These are phyloP conservation scores for Phacellophora camtschatica DNA, from an alignment of 30 jellyfish, hydroid and myxozoan genomes.

Conservation along the genomic window DNA sequence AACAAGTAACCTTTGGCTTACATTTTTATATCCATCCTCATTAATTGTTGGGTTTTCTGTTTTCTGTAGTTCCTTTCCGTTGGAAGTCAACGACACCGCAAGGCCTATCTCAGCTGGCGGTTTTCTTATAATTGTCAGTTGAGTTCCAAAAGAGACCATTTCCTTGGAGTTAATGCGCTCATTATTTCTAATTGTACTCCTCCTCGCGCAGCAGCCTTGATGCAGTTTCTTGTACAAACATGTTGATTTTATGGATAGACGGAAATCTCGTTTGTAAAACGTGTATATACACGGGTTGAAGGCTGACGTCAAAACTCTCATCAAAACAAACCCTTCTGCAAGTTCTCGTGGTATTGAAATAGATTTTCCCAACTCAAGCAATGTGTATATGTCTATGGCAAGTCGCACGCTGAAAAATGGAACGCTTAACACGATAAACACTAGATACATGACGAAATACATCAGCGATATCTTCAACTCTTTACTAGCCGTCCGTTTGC, in stretches of 20 bases:
- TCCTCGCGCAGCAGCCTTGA: not conserved
- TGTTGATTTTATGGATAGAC: conserved; percentile 35
- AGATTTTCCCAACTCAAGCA: not conserved
- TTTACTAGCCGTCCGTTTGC: conserved; percentile 37
- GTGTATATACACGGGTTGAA: conserved; percentile 73
- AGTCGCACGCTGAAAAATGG: conserved; percentile 68
- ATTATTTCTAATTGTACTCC: conserved; percentile 12
- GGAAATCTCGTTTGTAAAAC: conserved; percentile 69
- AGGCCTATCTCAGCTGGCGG: conserved; percentile 27
- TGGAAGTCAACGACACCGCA: not conserved
- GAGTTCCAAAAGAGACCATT: conserved; percentile 43
- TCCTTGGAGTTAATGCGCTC: conserved; percentile 29
- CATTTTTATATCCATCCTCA: too few relatives aligned
- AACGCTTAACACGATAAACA: conserved; percentile 45
- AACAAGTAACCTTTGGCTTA: too few relatives aligned
- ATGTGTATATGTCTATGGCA: conserved; percentile 4
- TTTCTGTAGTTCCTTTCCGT: too few relatives aligned
- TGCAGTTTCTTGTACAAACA: not conserved
- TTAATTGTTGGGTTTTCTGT: too few relatives aligned
- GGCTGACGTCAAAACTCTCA: conserved; percentile 59
- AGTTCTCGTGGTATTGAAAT: not conserved
- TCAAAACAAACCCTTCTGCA: conserved; percentile 30
- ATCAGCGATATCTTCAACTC: conserved; percentile 40
- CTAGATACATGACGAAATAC: conserved; percentile 53
- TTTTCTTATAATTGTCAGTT: conserved; percentile 25